These are phyloP conservation scores for Sesamia inferens DNA, from an alignment of 2,888 invertebrate species.

Conservation along the genomic window DNA sequence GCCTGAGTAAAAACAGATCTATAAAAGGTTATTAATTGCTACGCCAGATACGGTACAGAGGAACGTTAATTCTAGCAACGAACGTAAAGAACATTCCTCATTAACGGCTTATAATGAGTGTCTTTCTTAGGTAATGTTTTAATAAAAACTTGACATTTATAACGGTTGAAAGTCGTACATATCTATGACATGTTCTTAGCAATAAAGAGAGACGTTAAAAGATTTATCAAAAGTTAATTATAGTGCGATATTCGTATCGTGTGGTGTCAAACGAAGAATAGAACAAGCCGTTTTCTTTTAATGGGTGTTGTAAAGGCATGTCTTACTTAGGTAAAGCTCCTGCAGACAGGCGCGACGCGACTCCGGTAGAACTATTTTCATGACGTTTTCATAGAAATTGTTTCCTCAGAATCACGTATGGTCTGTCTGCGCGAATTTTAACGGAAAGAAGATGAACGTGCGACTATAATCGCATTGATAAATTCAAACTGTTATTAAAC, in stretches of 20 bases:
- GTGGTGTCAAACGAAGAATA: slow-evolving; percentile 31
- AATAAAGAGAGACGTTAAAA: slow-evolving; percentile 26
- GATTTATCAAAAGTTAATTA: slow-evolving; percentile 38
- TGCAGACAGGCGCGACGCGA: background rate
- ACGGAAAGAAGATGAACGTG: background rate
- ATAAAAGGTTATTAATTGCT: slow-evolving; percentile 55
- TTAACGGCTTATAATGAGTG: slow-evolving; percentile 25
- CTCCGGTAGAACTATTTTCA: background rate
- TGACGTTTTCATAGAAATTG: background rate
- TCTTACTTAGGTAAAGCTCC: background rate
- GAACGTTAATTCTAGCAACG: slow-evolving; percentile 38
- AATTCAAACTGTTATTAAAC: background rate
- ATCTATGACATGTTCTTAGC: slow-evolving; percentile 26
- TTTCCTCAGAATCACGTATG: background rate
- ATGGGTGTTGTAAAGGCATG: slow-evolving; percentile 1
- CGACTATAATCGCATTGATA: background rate
- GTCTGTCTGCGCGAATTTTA: background rate
- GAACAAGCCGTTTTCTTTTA: slow-evolving; percentile 11
- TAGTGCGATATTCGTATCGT: slow-evolving; percentile 8
- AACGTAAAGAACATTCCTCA: slow-evolving; percentile 39
- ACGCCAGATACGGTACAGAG: slow-evolving; percentile 20
- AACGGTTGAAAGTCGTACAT: slow-evolving; percentile 37
- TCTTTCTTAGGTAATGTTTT: slow-evolving; percentile 26
- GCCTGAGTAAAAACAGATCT: slow-evolving; percentile 51
- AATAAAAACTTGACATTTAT: slow-evolving; percentile 43